These are phyloP conservation scores for Tenebrio molitor DNA, from an alignment of 1,140 invertebrate genomes.

Conservation along the genomic window DNA sequence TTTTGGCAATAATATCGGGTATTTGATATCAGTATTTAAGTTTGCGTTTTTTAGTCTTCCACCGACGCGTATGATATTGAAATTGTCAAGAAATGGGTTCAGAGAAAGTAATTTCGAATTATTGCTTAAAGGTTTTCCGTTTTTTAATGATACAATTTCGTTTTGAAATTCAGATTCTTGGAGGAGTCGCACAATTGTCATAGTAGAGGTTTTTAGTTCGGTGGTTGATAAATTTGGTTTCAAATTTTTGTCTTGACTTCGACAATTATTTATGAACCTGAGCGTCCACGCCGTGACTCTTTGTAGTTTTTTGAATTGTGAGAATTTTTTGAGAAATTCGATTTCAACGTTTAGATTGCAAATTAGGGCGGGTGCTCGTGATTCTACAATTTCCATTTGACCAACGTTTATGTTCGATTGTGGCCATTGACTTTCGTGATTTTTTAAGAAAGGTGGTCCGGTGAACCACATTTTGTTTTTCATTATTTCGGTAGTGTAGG, in stretches of 20 bases:
- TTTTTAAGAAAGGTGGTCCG: neutral
- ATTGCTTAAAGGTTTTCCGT: too few species aligned
- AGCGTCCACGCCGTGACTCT: neutral
- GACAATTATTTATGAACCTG: neutral
- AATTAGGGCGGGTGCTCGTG: neutral
- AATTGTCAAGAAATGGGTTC: too few species aligned
- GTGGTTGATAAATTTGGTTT: too few species aligned
- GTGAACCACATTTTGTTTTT: neutral
- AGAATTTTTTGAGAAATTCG: neutral
- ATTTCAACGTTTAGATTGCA: neutral
- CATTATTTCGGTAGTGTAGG: neutral
- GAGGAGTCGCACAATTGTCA: too few species aligned
- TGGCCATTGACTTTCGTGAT: conserved; percentile 1
- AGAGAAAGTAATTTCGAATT: too few species aligned
- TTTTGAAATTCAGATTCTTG: too few species aligned
- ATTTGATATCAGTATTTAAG: neutral
- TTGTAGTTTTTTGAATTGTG: neutral
- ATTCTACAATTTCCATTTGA: neutral
- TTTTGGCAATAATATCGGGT: neutral
- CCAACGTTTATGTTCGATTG: neutral
- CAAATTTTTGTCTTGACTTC: too few species aligned
- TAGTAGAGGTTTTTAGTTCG: too few species aligned
- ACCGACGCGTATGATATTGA: too few species aligned
- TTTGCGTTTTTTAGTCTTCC: too few species aligned
- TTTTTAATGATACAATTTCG: too few species aligned